A percentile compares a stretch with the other conserved stretches of the same genome.
Conservation (phyloP, 2,113 vertebrate genomes). For the Megaptera novaeangliae region DNA sequence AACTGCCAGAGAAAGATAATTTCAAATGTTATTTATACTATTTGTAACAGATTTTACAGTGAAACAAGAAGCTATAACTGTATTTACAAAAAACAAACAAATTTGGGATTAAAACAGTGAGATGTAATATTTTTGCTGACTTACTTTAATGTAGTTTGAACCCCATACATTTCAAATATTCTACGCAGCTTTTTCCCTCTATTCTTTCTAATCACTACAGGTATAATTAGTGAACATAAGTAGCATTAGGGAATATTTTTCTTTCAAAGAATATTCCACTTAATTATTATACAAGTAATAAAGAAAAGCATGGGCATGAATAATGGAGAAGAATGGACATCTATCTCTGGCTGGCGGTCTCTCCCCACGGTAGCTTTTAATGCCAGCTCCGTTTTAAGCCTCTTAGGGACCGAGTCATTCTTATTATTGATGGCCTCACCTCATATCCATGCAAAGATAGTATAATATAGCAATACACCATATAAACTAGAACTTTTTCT, state of each 20-base stretch:
- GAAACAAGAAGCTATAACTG: conserved; percentile 30
- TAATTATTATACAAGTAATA: not conserved
- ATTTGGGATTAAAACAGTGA: not conserved
- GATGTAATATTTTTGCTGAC: not conserved
- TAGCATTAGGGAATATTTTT: not conserved
- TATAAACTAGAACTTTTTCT: not conserved
- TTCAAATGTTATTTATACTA: conserved; percentile 55
- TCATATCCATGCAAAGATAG: not conserved
- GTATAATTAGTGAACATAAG: not conserved
- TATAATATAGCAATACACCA: not conserved
- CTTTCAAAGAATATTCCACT: not conserved
- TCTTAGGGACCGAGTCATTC: not conserved
- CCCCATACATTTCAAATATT: not conserved
- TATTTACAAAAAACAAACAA: not conserved
- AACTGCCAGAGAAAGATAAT: conserved; percentile 22
- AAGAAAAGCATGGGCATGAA: not conserved
- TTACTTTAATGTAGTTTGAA: conserved; percentile 4
- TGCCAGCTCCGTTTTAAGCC: not conserved
- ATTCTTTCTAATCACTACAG: not conserved
- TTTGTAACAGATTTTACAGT: not conserved
- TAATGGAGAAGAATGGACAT: not conserved
- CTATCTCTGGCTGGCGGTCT: not conserved
- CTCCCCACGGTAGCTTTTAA: not conserved
- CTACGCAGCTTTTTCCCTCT: not conserved
- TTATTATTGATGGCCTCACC: not conserved